Evolutionary conservation across 2,888 invertebrate species (phyloP), one percentile per base, ranked within the genome.

Genomic region (Coenonympha arcania): DNA sequence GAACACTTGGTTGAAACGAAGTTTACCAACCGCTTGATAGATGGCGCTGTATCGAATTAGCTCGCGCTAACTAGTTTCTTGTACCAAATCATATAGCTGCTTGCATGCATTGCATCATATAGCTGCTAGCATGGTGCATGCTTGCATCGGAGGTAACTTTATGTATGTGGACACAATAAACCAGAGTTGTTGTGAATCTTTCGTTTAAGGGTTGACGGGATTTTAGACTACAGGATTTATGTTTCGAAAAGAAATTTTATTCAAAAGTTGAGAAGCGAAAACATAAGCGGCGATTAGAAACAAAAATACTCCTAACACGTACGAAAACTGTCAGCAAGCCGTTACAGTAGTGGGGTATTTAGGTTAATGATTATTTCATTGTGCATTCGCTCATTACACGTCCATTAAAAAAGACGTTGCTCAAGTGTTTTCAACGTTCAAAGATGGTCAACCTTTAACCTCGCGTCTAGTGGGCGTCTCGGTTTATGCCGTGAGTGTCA

Each of bases 401-500:
- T 49, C 56, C 76, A 81, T 81, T 80, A 81, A 77, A 74, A 76
- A 73, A 67, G 69, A 64, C 9, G 68, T 78, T 77, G 64, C 73
- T 61, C 66, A 76, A 79, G 69, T 60, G 52, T 40, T 48, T 39
- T 56, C 54, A 65, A 60, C 70, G 62, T 73, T 76, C 69, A 72
- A 68, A 76, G 70, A 74, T 68, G 60, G 65, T 61, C 69, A 69
- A 81, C 83, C 82, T 83, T 75, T 84, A 74, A 82, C 83, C 83
- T 71, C 69, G 59, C 65, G 71, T 64, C 69, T 75, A 67, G 79
- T 79, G 72, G 82, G 82, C 79, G 81, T 70, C 61, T 60, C 69
- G 43, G 62, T 59, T 60, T 66, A 70, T 73, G 71, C 75, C 77
- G 78, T 78, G 76, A 78, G 79, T 82, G 83, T 84, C 84, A 81